Base-by-base conservation (phyloP, 2,888 invertebrate species). In the Tiliacea aurago region DNA sequence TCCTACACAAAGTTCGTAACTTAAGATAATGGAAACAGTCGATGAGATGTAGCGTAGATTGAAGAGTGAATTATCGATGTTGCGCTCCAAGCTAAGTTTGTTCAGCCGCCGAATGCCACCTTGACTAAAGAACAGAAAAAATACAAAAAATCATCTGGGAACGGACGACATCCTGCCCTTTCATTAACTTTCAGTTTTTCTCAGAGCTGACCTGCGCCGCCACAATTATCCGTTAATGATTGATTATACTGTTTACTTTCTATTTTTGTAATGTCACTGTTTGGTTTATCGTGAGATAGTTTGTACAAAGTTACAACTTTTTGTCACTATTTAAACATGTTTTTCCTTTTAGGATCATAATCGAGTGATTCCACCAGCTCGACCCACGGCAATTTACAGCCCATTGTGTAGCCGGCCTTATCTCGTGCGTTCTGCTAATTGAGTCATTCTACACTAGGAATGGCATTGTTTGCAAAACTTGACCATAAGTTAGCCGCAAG, bases 11-110 rank as follows among this genome's bases (percentile, higher is more conserved):
- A 41, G 7, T 51, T n/a, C 15, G 18, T 43, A 18, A 51, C 55
- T 41, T 28, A 23, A 56, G 67, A 72, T 78, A 91, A 89, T 94
- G 95, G 93, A 94, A 93, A 95, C 94, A 89, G 78, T 70, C 68
- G 75, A 75, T 63, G 81, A 90, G 86, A 91, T 89, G 88, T 89
- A 90, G 87, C 87, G 88, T 90, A 92, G 92, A 94, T 93, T 92
- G 93, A 93, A 91, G 92, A 95, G 93, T 93, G 93, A 94, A 96
- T 95, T 95, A 95, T 94, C 93, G 93, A 95, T 95, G 95, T 93
- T 91, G 92, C 94, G 95, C 93, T 93, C 90, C 87, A 86, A 90
- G 89, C 90, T 84, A 88, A 94, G 95, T 96, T 96, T 95, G 93
- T 94, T 93, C 95, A 94, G 94, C 90, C 89, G 90, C 87, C 90